Evolutionary conservation across 92 coral and sea anemone genomes (phyloP), one percentile per base, ranked within the genome.

Genomic region (Galaxea fascicularis): DNA sequence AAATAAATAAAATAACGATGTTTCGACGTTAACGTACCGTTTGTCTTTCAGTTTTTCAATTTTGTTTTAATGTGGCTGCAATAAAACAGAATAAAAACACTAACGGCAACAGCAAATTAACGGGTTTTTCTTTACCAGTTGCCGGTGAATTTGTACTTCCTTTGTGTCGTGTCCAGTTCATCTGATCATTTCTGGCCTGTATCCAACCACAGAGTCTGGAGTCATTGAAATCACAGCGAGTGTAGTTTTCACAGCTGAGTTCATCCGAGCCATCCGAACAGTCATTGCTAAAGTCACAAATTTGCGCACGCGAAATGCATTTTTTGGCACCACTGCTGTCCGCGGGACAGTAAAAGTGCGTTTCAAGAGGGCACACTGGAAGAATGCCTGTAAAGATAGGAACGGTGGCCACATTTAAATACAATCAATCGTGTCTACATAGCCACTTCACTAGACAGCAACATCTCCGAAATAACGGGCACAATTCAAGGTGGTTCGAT

Each of bases 261-360:
- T 93, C 97, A 56, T 93, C 98, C 5, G 84, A 91, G 26, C 93
- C 95, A 72, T 94, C 95, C 93, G 92, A 91, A 80, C 98, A 94
- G 77, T 94, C 95, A 29, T 76, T 67, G 73, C 59, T 73, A 60
- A 71, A 94, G 84, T 94, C 98, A 57, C 98, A 94, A 5, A 90
- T 95, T 54, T 94, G 95, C 29, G 78, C 92, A 45, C 73, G 91
- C 41, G 98, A 94, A 27, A 94, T 89, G 77, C 98, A 94, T 51
- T 87, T 89, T 20, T 24, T 80, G 68, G 4, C 21, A 14, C 90
- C 76, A 21, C 31, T 59, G 64, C 25, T 69, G 70, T 69, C 85
- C 71, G 28, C 71, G 27, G 92, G 90, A 75, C 98, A 94, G 30
- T 72, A 64, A 56, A 94, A 45, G 76, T 94, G 98, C 9, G 94